Conservation (phyloP, 2,797 vertebrate species). For the Saguinus oedipus region DNA sequence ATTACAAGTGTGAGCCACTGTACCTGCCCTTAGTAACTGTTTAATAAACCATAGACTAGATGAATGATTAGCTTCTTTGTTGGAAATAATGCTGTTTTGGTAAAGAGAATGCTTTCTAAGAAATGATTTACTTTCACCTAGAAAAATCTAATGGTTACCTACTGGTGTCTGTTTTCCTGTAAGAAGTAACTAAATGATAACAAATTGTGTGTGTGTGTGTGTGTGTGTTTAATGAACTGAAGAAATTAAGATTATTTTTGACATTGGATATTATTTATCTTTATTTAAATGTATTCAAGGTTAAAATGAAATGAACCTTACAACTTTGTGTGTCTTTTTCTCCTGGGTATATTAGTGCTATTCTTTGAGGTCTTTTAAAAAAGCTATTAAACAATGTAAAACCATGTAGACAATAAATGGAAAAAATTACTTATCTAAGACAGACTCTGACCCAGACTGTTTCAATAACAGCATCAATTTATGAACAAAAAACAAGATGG, state of each 20-base stretch:
- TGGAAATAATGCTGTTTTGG: background rate
- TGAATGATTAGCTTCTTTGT: background rate
- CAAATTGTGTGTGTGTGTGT: background rate
- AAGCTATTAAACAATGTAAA: slow-evolving; percentile 36
- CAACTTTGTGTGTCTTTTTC: background rate
- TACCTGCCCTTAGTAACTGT: background rate
- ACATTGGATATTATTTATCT: background rate
- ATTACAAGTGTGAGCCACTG: background rate
- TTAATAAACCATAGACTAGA: background rate
- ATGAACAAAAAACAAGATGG: background rate
- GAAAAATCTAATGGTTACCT: background rate
- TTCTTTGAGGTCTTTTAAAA: background rate
- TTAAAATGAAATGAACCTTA: background rate
- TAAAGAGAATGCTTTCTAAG: slow-evolving; percentile 2
- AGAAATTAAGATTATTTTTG: slow-evolving; percentile 11
- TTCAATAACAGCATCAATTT: slow-evolving; percentile 47
- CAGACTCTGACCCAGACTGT: background rate
- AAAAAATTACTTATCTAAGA: background rate
- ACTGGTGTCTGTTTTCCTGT: background rate
- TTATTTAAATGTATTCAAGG: background rate
- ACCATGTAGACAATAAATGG: background rate
- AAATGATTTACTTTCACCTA: background rate
- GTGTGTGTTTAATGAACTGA: background rate
- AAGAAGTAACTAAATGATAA: background rate
- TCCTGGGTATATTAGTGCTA: background rate